These are phyloP conservation scores for Calliopum simillimum DNA, from an alignment of 2,888 invertebrate species.

Conservation along the genomic window DNA sequence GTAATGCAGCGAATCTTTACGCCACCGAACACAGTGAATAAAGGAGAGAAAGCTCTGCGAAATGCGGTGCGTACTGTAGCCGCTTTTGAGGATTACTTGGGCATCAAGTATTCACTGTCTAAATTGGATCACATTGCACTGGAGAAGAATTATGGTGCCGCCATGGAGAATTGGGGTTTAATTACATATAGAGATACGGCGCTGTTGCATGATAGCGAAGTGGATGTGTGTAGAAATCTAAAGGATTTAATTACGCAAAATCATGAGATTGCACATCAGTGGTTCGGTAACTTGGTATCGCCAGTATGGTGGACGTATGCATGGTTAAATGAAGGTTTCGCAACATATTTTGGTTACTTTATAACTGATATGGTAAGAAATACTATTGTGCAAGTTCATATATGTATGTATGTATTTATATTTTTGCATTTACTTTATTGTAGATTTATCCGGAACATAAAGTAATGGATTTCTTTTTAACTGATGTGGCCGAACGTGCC, in stretches of 20 bases:
- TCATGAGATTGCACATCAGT: slow-evolving; percentile 78
- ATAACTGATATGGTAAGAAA: slow-evolving; percentile 58
- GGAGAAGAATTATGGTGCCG: slow-evolving; percentile 84
- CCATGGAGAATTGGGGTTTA: slow-evolving; percentile 97
- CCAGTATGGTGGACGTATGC: slow-evolving; percentile 79
- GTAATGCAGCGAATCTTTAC: slow-evolving; percentile 63
- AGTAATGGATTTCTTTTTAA: slow-evolving; percentile 72
- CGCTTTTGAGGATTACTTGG: slow-evolving; percentile 75
- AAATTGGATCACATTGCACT: slow-evolving; percentile 91
- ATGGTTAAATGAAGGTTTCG: slow-evolving; percentile 83
- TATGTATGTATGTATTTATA: background rate
- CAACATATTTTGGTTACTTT: slow-evolving; percentile 66
- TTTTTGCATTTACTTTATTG: slow-evolving; percentile 3
- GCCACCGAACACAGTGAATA: slow-evolving; percentile 50
- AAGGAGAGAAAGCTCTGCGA: slow-evolving; percentile 54
- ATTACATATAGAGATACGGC: slow-evolving; percentile 73
- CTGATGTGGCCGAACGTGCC: slow-evolving; percentile 64
- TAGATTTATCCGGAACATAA: slow-evolving; percentile 73
- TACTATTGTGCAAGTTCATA: background rate
- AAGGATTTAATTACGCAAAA: slow-evolving; percentile 69
- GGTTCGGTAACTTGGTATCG: slow-evolving; percentile 84
- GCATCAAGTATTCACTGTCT: slow-evolving; percentile 78
- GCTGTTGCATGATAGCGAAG: slow-evolving; percentile 60
- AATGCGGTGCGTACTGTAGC: slow-evolving; percentile 57
- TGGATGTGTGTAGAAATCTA: slow-evolving; percentile 63